phyloP scores from a whole-genome alignment of 2,113 vertebrate species.

The Poicephalus meyeri region DNA sequence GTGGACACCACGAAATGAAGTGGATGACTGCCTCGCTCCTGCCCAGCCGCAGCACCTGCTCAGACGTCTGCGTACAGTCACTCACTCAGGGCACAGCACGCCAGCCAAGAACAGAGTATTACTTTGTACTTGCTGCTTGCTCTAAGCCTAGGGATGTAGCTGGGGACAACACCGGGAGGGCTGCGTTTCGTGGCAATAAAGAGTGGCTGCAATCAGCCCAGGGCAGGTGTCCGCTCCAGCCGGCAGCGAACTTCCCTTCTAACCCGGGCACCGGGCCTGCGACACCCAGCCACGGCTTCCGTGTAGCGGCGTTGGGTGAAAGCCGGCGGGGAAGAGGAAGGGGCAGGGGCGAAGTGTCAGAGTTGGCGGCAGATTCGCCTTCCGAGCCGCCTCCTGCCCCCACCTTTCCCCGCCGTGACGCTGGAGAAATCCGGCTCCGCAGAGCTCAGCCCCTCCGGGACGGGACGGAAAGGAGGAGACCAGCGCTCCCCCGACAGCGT shows the following conservation, averaged over 20 bases:
- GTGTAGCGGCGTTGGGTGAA: too few species aligned
- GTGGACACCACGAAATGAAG: fast-evolving
- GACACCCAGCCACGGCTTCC: too few species aligned
- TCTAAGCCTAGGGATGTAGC: fast-evolving
- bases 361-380: too few species aligned
- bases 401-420: background rate
- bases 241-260: too few species aligned
- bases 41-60: background rate
- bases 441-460: background rate
- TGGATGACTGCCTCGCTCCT: fast-evolving
- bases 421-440: background rate
- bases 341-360: fast-evolving
- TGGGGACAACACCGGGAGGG: too few species aligned
- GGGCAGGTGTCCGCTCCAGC: background rate
- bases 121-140: background rate
- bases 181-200: too few species aligned
- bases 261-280: background rate
- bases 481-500: fast-evolving
- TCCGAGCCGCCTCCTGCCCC: background rate
- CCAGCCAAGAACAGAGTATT: fast-evolving
- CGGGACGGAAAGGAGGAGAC: background rate
- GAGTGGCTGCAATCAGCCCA: fast-evolving
- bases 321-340: background rate
- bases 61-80: fast-evolving
- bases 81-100: fast-evolving